Evolutionary conservation across 2,797 vertebrate species (phyloP).

Genomic region (Rhinogobio ventralis): DNA sequence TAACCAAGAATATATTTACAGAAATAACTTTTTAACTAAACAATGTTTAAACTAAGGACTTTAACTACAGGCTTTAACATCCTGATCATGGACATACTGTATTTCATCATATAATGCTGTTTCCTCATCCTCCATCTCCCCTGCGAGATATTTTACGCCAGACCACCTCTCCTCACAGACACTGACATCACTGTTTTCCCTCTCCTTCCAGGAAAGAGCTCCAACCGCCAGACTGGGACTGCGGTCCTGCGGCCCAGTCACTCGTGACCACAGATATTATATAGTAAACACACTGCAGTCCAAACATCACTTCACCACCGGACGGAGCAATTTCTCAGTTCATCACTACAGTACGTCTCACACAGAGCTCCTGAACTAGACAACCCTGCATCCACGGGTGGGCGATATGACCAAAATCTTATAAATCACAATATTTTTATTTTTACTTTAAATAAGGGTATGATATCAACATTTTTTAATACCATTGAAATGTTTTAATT

Average conservation of each 20-base stretch:
- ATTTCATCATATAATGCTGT: not conserved
- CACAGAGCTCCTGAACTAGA: constrained; percentile 8
- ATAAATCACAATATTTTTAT: not conserved
- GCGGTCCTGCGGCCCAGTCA: constrained; percentile 21
- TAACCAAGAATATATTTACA: not conserved
- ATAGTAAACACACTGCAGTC: constrained; percentile 30
- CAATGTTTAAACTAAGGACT: not conserved
- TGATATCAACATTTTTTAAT: too few species aligned
- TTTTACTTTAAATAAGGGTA: too few species aligned
- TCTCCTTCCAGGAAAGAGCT: constrained; percentile 41
- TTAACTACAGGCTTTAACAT: not conserved
- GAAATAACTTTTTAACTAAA: not conserved
- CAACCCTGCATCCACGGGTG: not conserved
- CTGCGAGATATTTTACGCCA: constrained; percentile 4
- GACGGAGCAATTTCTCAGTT: constrained; percentile 25
- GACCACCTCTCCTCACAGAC: constrained; percentile 21
- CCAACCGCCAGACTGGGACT: constrained; percentile 18
- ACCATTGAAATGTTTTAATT: too few species aligned
- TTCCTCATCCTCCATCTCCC: constrained; percentile 10
- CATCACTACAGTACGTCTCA: constrained; percentile 1
- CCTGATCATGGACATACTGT: not conserved
- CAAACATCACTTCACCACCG: constrained; percentile 12
- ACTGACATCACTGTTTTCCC: constrained; percentile 40
- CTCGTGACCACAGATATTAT: constrained; percentile 30
- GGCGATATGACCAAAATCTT: not conserved